A percentile compares a stretch with the other conserved stretches of the same genome.
Conservation (phyloP, 2,113 vertebrate genomes). For the Alethe diademata region DNA sequence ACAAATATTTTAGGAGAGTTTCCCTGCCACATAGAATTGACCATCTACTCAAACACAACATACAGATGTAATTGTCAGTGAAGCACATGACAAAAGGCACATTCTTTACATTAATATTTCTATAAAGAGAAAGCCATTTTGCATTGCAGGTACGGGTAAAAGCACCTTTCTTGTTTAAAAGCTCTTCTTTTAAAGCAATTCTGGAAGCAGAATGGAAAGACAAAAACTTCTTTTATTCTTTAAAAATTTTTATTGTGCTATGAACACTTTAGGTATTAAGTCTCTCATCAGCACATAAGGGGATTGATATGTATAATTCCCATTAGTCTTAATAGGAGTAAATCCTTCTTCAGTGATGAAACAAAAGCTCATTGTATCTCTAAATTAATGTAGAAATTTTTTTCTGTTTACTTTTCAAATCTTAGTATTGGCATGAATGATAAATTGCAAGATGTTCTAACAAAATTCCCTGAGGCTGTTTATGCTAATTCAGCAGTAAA, state of each 20-base stretch:
- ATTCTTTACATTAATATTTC: not conserved
- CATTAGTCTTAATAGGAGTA: conserved; percentile 29
- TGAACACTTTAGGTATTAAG: not conserved
- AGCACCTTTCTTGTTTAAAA: not conserved
- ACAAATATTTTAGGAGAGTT: not conserved
- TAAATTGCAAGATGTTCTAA: not conserved
- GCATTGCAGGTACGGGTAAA: not conserved
- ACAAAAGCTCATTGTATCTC: conserved; percentile 29
- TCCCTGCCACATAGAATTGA: not conserved
- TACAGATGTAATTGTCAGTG: not conserved
- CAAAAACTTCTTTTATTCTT: not conserved
- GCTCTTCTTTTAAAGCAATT: not conserved
- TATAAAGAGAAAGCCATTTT: not conserved
- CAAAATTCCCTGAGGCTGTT: not conserved
- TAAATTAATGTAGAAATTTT: conserved; percentile 3
- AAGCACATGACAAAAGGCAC: not conserved
- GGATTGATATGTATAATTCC: conserved; percentile 35
- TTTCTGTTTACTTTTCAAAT: conserved; percentile 21
- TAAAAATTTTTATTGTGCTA: not conserved
- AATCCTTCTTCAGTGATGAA: conserved; percentile 3
- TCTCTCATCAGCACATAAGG: not conserved
- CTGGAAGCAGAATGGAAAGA: not conserved
- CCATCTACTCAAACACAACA: not conserved
- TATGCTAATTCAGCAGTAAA: not conserved
- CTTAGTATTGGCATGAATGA: not conserved